A percentile compares a stretch with the other conserved stretches of the same genome.
phyloP scores from a whole-genome alignment of 1,140 invertebrate genomes.

The Aethina tumida region DNA sequence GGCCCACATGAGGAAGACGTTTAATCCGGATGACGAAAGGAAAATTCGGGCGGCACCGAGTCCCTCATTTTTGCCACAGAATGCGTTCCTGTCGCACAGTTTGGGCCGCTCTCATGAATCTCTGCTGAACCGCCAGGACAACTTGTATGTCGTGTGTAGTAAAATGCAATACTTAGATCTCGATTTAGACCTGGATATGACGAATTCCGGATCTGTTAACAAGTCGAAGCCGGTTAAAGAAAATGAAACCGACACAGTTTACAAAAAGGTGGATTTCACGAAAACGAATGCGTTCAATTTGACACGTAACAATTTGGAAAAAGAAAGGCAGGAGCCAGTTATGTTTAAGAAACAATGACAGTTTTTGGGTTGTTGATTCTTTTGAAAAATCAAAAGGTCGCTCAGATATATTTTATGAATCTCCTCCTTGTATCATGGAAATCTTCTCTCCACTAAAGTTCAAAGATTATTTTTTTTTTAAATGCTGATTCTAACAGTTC shows the following conservation, averaged over 20 bases:
- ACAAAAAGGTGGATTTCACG: conserved; percentile 84
- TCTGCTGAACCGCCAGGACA: conserved; percentile 18
- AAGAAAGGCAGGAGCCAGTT: conserved; percentile 28
- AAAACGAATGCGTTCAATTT: conserved; percentile 86
- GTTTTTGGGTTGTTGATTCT: too few relatives aligned
- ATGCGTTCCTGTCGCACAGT: too few relatives aligned
- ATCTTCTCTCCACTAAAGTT: too few relatives aligned
- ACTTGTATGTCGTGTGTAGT: conserved; percentile 16
- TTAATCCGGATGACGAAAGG: conserved; percentile 20
- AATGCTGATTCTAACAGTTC: too few relatives aligned
- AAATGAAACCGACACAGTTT: conserved; percentile 52
- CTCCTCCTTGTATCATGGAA: too few relatives aligned
- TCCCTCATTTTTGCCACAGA: too few relatives aligned
- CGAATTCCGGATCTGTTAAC: conserved; percentile 23
- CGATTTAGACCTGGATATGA: conserved; percentile 45
- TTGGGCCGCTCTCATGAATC: conserved; percentile 24
- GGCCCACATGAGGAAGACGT: conserved; percentile 20
- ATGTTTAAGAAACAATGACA: conserved; percentile 28
- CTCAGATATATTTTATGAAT: too few relatives aligned
- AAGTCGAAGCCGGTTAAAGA: conserved; percentile 29
- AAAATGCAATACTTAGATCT: conserved; percentile 64
- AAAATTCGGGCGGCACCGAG: conserved; percentile 42
- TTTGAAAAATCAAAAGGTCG: too few relatives aligned
- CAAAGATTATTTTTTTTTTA: too few relatives aligned
- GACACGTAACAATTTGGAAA: conserved; percentile 70